Base-by-base conservation (phyloP, 2,888 invertebrate species). In the Halocaridina rubra region DNA sequence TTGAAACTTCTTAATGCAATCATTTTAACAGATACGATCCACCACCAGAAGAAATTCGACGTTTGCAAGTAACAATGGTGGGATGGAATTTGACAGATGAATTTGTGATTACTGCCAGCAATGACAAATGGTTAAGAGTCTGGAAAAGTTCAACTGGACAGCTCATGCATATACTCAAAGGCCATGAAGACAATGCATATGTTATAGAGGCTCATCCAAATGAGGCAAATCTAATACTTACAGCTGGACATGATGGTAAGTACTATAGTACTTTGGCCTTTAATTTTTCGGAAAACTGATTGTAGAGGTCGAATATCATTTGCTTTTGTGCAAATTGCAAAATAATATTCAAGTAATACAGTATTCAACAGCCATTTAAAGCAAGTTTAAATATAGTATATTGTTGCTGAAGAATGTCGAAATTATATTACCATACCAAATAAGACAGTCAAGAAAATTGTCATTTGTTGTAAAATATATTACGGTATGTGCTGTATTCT, bases 221-320 rank as follows among this genome's bases (percentile, higher is more conserved):
- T 84, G 95, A 97, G 92, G 93, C 94, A 8, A 90, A 92, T 67
- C 91, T 94, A 93, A 92, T 98, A 88, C 92, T 99, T 67, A 98
- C 97, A 78, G 98, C 98, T 46, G 98, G 98, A 0, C 99, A 99
- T 91, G 99, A 99, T 92, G 99, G 99, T 0, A 95, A 96, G 90
- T n/a, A 22, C 3, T 22, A 10, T 5, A n/a, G 1, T 33, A 22
- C 5, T 24, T 13, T 74, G 19, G 0, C 19, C 46, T 74, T 24
- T 46, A 13, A 1, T 8, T 10, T 46, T 10, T 10, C 24, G n/a
- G n/a, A n/a, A n/a, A n/a, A n/a, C n/a, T n/a, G n/a, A n/a, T n/a
- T n/a, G n/a, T n/a, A n/a, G n/a, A n/a, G n/a, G n/a, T n/a, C n/a
- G n/a, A n/a, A n/a, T n/a, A n/a, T n/a, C n/a, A n/a, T n/a, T n/a